phyloP scores from a whole-genome alignment of 2,797 vertebrate genomes.

The Poecilia gillii region DNA sequence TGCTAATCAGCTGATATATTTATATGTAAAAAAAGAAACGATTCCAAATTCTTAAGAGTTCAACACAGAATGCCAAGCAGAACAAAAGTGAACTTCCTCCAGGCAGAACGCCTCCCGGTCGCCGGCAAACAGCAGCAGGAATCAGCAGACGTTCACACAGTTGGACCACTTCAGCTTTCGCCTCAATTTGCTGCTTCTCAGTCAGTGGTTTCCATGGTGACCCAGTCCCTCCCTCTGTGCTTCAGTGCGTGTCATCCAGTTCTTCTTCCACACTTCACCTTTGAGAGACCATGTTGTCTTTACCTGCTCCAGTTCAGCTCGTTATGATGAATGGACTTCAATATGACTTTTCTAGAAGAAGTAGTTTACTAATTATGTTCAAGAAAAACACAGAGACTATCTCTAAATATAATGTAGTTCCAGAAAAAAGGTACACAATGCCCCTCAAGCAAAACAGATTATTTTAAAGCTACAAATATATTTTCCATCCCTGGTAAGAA shows the following conservation, averaged over 20 bases:
- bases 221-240: slow-evolving; percentile 65
- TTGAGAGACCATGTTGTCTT: slow-evolving; percentile 9
- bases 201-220: slow-evolving; percentile 68
- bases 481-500: too few species aligned
- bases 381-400: not conserved
- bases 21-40: not conserved
- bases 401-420: not conserved
- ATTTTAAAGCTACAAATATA: not conserved
- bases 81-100: not conserved
- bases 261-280: slow-evolving; percentile 47
- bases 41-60: not conserved
- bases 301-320: slow-evolving; percentile 15
- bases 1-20: not conserved
- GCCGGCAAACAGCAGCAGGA: not conserved
- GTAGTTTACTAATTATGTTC: not conserved
- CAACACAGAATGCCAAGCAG: not conserved
- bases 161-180: slow-evolving; percentile 47
- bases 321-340: slow-evolving; percentile 4
- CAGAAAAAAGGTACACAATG: not conserved
- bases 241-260: slow-evolving; percentile 60
- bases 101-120: not conserved
- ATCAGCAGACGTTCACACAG: slow-evolving; percentile 32
- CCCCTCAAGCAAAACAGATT: not conserved
- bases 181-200: slow-evolving; percentile 52
- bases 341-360: not conserved